These are phyloP conservation scores for Atherix ibis DNA, from an alignment of 2,888 invertebrate genomes.

Conservation along the genomic window DNA sequence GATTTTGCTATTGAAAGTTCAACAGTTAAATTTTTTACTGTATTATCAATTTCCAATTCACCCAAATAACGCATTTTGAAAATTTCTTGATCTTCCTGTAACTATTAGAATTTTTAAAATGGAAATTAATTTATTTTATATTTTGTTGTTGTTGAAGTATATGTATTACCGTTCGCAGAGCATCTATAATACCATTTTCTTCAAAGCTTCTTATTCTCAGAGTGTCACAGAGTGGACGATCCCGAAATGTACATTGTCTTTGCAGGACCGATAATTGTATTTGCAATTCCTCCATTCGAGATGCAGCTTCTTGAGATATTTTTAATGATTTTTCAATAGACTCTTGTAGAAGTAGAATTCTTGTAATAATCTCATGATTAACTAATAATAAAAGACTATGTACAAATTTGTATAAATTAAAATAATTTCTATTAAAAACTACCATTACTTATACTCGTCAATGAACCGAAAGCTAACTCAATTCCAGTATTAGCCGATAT, in stretches of 20 bases:
- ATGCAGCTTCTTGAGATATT: constrained; percentile 31
- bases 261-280: constrained; percentile 32
- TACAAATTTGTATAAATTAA: too few species aligned
- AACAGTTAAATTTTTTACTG: constrained; percentile 30
- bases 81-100: constrained; percentile 32
- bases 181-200: constrained; percentile 32
- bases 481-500: constrained; percentile 58
- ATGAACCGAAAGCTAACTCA: constrained; percentile 54
- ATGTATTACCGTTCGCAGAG: constrained; percentile 26
- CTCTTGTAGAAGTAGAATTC: constrained; percentile 31
- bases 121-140: not conserved
- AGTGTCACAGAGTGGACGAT: constrained; percentile 60
- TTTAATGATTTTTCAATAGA: constrained; percentile 29
- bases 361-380: constrained; percentile 30
- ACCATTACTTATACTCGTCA: constrained; percentile 57
- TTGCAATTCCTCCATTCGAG: constrained; percentile 32
- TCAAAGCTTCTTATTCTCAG: constrained; percentile 55
- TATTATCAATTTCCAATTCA: constrained; percentile 30
- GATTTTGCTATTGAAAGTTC: constrained; percentile 31
- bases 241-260: constrained; percentile 51
- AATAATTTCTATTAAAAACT: constrained; percentile 16
- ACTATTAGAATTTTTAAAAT: constrained; percentile 19
- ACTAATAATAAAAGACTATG: constrained; percentile 15
- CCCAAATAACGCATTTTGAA: constrained; percentile 32
- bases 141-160: not conserved